Evolutionary conservation across 2,113 vertebrate species (phyloP), one percentile per base, ranked within the genome.

Genomic region (Lepus americanus): DNA sequence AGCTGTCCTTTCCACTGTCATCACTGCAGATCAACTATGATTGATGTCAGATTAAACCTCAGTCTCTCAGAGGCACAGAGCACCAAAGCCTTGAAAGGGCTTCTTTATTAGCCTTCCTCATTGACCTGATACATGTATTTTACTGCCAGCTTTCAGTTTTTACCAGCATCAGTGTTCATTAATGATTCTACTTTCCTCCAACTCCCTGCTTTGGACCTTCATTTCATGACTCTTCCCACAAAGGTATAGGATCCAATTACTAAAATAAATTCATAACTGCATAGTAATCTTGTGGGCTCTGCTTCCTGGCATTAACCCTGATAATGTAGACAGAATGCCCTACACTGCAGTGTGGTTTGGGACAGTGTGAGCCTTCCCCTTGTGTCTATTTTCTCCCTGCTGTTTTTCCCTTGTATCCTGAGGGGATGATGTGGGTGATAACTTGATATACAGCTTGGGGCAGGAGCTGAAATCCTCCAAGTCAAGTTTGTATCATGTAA

Each of bases 211-310:
- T 78, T 70, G 27, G 11, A 33, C 0, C 13, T 81, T 95, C 49
- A 53, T 8, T 55, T 90, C 4, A 10, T 1, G 5, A 10, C 0
- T 72, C 36, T 9, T 51, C 17, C 12, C 4, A 85, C 4, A 29
- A 81, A 27, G 59, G 13, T 36, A 36, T 39, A 90, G 33, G 16
- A 49, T 39, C 13, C 23, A 88, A 27, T 77, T 84, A 13, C 19
- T 72, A 76, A 94, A 79, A 39, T 64, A 49, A 90, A 74, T 87
- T 74, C 9, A 29, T 55, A 63, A 85, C 86, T 92, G 74, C 22
- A 77, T n/a, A 72, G 23, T 12, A 73, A 73, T 82, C 11, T 20
- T 44, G 19, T 14, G 36, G 25, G 19, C 64, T 79, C 31, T 63
- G 39, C 16, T 78, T 86, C 9, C 53, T 10, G 44, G 29, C 63